Conservation (phyloP, 92 coral and sea anemone species). For the Palythoa grandis region DNA sequence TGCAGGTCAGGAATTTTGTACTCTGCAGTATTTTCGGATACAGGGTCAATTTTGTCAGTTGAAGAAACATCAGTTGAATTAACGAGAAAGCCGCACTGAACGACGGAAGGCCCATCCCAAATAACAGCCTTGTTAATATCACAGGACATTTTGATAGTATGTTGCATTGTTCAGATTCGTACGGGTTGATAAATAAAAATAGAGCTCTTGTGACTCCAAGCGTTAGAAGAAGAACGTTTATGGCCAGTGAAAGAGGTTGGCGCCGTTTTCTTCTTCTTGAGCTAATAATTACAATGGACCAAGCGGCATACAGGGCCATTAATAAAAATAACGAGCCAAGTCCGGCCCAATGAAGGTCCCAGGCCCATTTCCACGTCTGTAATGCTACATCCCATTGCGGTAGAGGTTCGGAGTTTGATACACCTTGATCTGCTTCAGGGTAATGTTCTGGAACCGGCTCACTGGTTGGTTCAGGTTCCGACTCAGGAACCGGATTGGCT, state of each 20-base stretch:
- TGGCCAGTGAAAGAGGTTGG: slow-evolving; percentile 58
- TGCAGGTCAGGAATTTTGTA: slow-evolving; percentile 55
- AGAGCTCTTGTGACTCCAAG: slow-evolving; percentile 71
- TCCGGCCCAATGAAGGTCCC: slow-evolving; percentile 84
- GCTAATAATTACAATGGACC: slow-evolving; percentile 50
- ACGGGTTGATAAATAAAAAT: slow-evolving; percentile 83
- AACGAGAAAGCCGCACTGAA: slow-evolving; percentile 84
- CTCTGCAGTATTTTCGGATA: slow-evolving; percentile 79
- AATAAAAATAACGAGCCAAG: slow-evolving; percentile 68
- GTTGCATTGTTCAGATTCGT: slow-evolving; percentile 86
- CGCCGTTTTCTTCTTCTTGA: slow-evolving; percentile 49
- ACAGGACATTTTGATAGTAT: slow-evolving; percentile 66
- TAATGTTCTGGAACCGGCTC: slow-evolving; percentile 10
- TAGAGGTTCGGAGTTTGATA: slow-evolving; percentile 66
- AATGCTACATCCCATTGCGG: slow-evolving; percentile 79
- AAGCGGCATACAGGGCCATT: slow-evolving; percentile 64
- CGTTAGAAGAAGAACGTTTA: slow-evolving; percentile 54
- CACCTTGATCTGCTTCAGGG: background rate
- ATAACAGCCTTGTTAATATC: slow-evolving; percentile 68
- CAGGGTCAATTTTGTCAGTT: slow-evolving; percentile 73
- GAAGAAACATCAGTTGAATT: slow-evolving; percentile 75
- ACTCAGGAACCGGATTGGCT: background rate
- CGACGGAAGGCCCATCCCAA: slow-evolving; percentile 87
- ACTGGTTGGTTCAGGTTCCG: slow-evolving; percentile 24
- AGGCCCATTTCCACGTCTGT: slow-evolving; percentile 77